phyloP scores from a whole-genome alignment of 2,888 invertebrate genomes.

The Lucinisca nassula region DNA sequence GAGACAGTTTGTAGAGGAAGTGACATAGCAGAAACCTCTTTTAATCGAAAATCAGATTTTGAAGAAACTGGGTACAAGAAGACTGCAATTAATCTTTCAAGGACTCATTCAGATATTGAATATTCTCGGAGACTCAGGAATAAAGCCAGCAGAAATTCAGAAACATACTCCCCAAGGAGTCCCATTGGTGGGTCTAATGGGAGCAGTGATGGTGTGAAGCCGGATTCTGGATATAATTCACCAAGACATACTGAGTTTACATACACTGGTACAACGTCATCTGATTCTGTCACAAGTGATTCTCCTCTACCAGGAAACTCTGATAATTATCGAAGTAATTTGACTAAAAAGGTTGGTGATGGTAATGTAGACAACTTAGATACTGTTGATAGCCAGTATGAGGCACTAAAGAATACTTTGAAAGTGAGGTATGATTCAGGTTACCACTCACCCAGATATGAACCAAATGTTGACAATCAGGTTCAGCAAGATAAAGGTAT shows the following conservation, averaged over 20 bases:
- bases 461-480: conserved; percentile 12
- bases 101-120: neutral
- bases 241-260: neutral
- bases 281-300: neutral
- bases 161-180: neutral
- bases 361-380: neutral
- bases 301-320: neutral
- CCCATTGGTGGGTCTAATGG: neutral
- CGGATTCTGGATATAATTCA: neutral
- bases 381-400: neutral
- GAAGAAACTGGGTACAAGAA: neutral
- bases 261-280: neutral
- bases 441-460: conserved; percentile 40
- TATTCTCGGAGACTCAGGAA: neutral
- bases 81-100: neutral
- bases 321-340: neutral
- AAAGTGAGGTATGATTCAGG: conserved; percentile 25
- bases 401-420: neutral
- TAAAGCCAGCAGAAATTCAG: neutral
- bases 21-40: neutral
- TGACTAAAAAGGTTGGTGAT: neutral
- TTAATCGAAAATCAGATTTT: neutral
- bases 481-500: neutral
- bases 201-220: neutral
- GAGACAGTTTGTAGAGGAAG: neutral